A percentile compares a stretch with the other conserved stretches of the same genome.
phyloP scores from a whole-genome alignment of 2,797 vertebrate genomes.

The Capromys pilorides region DNA sequence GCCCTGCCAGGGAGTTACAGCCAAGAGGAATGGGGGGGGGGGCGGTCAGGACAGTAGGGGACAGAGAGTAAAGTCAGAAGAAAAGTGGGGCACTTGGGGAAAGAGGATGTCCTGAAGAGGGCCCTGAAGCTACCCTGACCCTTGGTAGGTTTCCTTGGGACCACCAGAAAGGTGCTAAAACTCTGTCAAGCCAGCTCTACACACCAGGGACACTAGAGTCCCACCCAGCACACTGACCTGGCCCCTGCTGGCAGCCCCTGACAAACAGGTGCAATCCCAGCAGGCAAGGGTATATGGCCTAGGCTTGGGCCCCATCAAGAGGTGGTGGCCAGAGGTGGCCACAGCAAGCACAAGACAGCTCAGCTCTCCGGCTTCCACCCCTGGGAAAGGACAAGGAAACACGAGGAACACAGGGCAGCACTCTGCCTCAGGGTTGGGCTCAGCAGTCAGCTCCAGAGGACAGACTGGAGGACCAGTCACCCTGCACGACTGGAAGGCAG shows the following conservation, averaged over 20 bases:
- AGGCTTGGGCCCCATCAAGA: background rate
- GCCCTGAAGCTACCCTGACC: background rate
- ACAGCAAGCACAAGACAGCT: background rate
- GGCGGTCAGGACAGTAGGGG: background rate
- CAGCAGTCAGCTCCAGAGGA: background rate
- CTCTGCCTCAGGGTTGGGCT: background rate
- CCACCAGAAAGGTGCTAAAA: background rate
- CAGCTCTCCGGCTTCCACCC: background rate
- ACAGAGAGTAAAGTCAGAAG: constrained; percentile 30
- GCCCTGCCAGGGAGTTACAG: constrained; percentile 63
- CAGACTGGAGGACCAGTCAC: background rate
- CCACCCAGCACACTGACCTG: background rate
- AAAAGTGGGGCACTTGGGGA: background rate
- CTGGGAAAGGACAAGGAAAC: background rate
- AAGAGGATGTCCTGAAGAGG: background rate
- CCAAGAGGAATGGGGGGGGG: constrained; percentile 54
- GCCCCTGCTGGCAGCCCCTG: background rate
- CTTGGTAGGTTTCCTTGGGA: background rate
- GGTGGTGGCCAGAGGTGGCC: background rate
- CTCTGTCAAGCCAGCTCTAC: background rate
- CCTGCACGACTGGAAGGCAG: background rate
- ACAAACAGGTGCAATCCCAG: constrained; percentile 14
- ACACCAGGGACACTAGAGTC: background rate
- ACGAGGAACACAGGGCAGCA: background rate
- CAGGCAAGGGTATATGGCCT: background rate